Evolutionary conservation across 92 coral and sea anemone genomes (phyloP), one percentile per base, ranked within the genome.

Genomic region (Umimayanthus kanabou): DNA sequence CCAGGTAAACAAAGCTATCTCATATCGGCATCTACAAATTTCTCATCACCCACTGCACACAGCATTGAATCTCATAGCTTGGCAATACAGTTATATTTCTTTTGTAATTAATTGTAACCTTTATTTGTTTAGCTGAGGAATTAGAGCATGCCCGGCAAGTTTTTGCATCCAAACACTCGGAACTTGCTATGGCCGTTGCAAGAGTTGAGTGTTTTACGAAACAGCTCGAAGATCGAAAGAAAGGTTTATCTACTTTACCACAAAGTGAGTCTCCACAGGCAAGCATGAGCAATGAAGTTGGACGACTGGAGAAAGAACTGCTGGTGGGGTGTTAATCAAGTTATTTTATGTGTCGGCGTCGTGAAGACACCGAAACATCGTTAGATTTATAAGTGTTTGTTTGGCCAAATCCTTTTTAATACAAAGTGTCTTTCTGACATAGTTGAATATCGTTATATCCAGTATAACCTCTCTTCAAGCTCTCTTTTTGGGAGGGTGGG

Each of bases 131-230:
- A 97, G 99, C 88, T 33, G 92, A 92, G 43, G 99, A 97, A 53
- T 93, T 97, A 58, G 90, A 91, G 4, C 81, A 90, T 22, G 84
- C 93, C 25, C 98, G 98, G 26, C 76, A 93, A n/a, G 84, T 91
- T 86, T 97, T 97, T 85, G 90, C 89, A 71, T 83, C 92, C 45
- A 94, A 95, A 73, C 98, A 97, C 81, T 94, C 96, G 23, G 98
- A 97, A 78, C 94, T 97, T 23, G 97, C 99, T 6, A 94, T 95
- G 23, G 98, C 98, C 37, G 98, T 93, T 28, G 98, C 98, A 14
- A 94, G 91, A 82, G 98, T 97, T 66, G 98, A 97, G 49, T 89
- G 93, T 20, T 89, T 97, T 88, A 92, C 96, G 6, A 91, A 86
- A 42, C 96, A 97, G 65, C 96, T 97, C 40, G 98, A 95, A 77